Evolutionary conservation across 2,888 invertebrate genomes (phyloP), one percentile per base, ranked within the genome.

Genomic region (Drosophila anceps): DNA sequence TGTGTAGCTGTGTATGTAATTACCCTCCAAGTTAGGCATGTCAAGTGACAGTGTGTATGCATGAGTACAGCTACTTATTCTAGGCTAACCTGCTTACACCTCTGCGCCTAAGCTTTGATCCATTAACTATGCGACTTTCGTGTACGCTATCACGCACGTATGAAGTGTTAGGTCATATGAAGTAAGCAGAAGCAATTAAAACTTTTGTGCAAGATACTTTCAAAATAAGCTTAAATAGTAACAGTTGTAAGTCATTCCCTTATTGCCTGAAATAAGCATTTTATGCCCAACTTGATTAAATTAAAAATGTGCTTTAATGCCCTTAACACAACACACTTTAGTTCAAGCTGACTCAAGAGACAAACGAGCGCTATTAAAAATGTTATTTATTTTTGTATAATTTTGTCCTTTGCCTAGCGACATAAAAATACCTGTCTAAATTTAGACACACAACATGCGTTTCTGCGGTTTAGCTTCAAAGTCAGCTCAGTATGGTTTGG

Each of bases 21-120:
- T 73, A 68, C 35, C 58, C 55, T 51, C 27, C 29, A 43, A 43
- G 55, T 39, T 51, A 61, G 51, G 64, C 69, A 66, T 78, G 70
- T 73, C 84, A 84, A 82, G 84, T 84, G 62, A 67, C 79, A 70
- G 66, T 67, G 46, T 58, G 62, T 53, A 51, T 51, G 48, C 29
- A 15, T 67, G 69, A 71, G 61, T 48, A 50, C 54, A 27, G 50
- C 39, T 53, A 65, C 80, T 71, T 77, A 62, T 37, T 20, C 54
- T 46, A 43, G 50, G 31, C 62, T 55, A 67, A 69, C 62, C 70
- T 54, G 63, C 63, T 51, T 55, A 61, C 24, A 60, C 15, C 54
- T 60, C 27, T 18, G 33, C 50, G n/a, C 60, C 61, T 1, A 57
- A 27, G n/a, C 3, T 27, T 24, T 24, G 48, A 7, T 24, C 33